Percentiles rank a stretch among this genome's conserved stretches.
Conservation (phyloP, 2,888 invertebrate genomes). For the Mantis religiosa region DNA sequence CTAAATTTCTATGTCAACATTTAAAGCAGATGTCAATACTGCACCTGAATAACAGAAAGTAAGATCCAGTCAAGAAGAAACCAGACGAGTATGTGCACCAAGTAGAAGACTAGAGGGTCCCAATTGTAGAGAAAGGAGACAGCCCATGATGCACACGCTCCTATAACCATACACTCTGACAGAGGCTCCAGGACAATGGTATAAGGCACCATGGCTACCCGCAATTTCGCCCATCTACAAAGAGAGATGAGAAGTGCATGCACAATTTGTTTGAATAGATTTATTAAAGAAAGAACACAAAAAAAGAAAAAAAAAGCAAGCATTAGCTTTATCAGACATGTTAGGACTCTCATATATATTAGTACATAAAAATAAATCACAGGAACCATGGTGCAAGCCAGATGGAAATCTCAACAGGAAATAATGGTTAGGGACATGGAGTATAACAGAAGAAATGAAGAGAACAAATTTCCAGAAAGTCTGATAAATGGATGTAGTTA, state of each 20-base stretch:
- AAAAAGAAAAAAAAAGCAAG: too few relatives aligned
- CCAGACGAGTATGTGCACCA: constrained; percentile 91
- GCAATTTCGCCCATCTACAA: constrained; percentile 86
- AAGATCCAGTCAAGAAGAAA: constrained; percentile 94
- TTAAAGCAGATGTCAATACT: not conserved
- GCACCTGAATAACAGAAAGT: constrained; percentile 77
- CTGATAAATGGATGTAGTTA: too few relatives aligned
- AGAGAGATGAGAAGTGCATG: constrained; percentile 17
- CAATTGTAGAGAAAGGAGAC: constrained; percentile 75
- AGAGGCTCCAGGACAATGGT: constrained; percentile 90
- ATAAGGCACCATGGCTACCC: constrained; percentile 92
- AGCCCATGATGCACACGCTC: constrained; percentile 88
- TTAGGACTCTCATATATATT: too few relatives aligned
- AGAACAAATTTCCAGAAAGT: too few relatives aligned
- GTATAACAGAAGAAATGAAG: too few relatives aligned
- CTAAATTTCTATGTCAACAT: not conserved
- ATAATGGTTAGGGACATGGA: too few relatives aligned
- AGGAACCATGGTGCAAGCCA: too few relatives aligned
- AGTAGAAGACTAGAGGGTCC: constrained; percentile 86
- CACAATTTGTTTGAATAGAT: not conserved
- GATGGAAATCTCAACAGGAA: too few relatives aligned
- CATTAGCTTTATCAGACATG: too few relatives aligned
- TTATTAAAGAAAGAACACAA: too few relatives aligned
- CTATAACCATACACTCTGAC: constrained; percentile 90
- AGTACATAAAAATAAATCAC: too few relatives aligned